Conservation (phyloP, 2,113 vertebrate species). For the Oenanthe melanoleuca region DNA sequence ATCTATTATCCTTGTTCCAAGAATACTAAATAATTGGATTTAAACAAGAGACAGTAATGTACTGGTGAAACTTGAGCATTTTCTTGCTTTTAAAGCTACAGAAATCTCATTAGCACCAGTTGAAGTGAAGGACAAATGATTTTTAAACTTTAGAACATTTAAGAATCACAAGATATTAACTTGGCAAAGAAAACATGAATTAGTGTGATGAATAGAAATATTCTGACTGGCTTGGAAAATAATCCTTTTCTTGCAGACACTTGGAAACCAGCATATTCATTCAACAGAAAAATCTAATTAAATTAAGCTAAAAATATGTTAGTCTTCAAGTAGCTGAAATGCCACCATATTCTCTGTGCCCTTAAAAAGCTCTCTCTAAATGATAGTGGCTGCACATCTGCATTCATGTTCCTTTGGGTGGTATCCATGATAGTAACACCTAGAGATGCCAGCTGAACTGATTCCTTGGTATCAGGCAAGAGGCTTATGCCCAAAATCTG, state of each 20-base stretch:
- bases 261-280: neutral
- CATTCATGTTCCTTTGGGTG: fast-evolving
- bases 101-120: neutral
- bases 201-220: neutral
- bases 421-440: neutral
- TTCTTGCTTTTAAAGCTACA: neutral
- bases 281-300: neutral
- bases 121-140: neutral
- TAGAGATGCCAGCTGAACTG: neutral
- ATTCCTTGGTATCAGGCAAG: neutral
- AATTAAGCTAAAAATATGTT: neutral
- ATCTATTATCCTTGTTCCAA: neutral
- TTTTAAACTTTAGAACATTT: neutral
- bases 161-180: neutral
- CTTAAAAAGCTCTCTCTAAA: neutral
- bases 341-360: fast-evolving
- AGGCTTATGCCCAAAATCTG: fast-evolving
- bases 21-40: conserved; percentile 15
- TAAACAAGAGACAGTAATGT: conserved; percentile 20
- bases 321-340: neutral
- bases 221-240: neutral
- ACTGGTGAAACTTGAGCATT: neutral
- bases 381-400: neutral
- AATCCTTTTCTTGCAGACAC: neutral
- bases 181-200: neutral